These are phyloP conservation scores for Pachypeltis micranthus DNA, from an alignment of 1,140 invertebrate genomes.

Conservation along the genomic window DNA sequence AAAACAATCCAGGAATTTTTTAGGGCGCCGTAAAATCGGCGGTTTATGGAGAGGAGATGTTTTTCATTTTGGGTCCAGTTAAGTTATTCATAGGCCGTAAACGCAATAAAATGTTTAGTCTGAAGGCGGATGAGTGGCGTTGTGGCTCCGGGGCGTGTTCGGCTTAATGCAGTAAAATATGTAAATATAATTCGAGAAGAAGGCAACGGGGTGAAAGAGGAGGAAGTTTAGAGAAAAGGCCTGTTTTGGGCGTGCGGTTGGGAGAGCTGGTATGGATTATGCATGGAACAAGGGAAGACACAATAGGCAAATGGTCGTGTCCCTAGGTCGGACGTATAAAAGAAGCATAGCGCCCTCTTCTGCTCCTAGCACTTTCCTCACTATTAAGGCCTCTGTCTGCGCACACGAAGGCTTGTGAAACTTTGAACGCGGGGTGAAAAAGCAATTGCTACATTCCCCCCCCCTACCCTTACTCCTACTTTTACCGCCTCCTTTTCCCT, in stretches of 20 bases:
- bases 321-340: neutral
- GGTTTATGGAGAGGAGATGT: too few species aligned
- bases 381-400: neutral
- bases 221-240: neutral
- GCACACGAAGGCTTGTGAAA: neutral
- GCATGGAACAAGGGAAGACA: neutral
- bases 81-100: neutral
- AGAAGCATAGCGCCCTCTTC: neutral
- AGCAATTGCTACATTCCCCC: neutral
- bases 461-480: neutral
- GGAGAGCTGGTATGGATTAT: neutral
- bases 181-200: neutral
- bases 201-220: neutral
- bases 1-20: too few species aligned
- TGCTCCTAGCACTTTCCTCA: neutral
- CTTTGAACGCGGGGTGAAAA: neutral
- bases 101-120: neutral
- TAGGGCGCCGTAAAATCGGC: too few species aligned
- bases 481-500: neutral
- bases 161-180: neutral
- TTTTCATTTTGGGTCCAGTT: neutral
- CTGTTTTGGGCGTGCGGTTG: neutral
- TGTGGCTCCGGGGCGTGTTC: neutral
- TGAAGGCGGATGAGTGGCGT: neutral
- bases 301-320: neutral